These are phyloP conservation scores for Microchirus variegatus DNA, from an alignment of 2,797 vertebrate species.

Conservation along the genomic window DNA sequence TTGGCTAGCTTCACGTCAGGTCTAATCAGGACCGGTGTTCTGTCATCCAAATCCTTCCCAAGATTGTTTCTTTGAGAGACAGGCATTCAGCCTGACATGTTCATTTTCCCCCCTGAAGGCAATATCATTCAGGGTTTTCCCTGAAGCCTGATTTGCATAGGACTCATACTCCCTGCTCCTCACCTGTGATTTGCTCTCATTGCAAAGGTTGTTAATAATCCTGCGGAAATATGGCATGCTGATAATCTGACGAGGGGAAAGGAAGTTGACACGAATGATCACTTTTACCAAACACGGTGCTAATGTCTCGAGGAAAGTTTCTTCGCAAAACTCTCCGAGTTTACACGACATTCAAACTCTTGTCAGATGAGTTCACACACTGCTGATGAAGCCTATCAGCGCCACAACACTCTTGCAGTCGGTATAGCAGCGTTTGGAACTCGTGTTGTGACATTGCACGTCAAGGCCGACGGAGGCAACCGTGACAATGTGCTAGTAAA, in stretches of 20 bases:
- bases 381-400: too few species aligned
- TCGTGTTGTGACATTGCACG: too few species aligned
- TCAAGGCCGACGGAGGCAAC: too few species aligned
- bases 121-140: slow-evolving; percentile 44
- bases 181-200: slow-evolving; percentile 32
- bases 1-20: slow-evolving; percentile 69
- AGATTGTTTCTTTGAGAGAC: slow-evolving; percentile 68
- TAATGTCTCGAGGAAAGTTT: not conserved
- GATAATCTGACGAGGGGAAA: slow-evolving; percentile 7
- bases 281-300: slow-evolving; percentile 8
- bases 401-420: too few species aligned
- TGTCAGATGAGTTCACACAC: too few species aligned
- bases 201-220: slow-evolving; percentile 36
- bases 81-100: slow-evolving; percentile 55
- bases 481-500: too few species aligned
- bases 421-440: too few species aligned
- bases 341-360: too few species aligned
- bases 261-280: not conserved
- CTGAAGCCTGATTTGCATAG: slow-evolving; percentile 44
- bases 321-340: not conserved
- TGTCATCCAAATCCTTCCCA: slow-evolving; percentile 64
- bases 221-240: slow-evolving; percentile 20
- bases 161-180: slow-evolving; percentile 15
- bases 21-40: slow-evolving; percentile 70
- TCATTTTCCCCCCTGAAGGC: slow-evolving; percentile 56